Evolutionary conservation across 2,797 vertebrate species (phyloP), one percentile per base, ranked within the genome.

Genomic region (Acrocephalus scirpaceus): DNA sequence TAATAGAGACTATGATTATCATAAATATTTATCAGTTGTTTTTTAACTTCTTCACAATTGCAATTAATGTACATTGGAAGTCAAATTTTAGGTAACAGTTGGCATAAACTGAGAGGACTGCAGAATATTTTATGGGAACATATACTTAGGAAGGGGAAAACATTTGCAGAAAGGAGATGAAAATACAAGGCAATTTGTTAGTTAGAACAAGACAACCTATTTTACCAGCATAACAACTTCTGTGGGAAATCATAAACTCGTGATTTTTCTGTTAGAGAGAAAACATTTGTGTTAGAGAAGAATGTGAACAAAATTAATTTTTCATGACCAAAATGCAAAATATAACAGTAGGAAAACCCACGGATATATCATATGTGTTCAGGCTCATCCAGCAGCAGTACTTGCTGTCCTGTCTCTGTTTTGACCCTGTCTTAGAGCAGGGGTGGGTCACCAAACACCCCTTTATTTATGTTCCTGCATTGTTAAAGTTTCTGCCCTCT

Each of bases 281-380:
- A 60, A 75, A n/a, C 17, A 14, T 26, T 73, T 2, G 0, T 47
- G 4, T 56, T 71, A 8, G 7, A 65, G 51, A 47, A 82, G 67
- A 87, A 42, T 13, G 3, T 21, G 56, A 90, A 44, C 26, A 66
- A 84, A 87, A 61, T 34, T n/a, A 32, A 5, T 27, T 50, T 67
- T 91, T 88, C 45, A 56, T 53, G 62, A 25, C 20, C 23, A 29
- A 67, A 78, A 51, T 8, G 16, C 8, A 9, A 58, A 70, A 57
- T 75, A 9, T 1, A 29, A 1, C 27, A 44, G 42, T 38, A 53
- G 45, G 11, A 30, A 75, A 78, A 54, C 36, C 34, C 18, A 6
- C 0, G 2, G 36, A 34, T 51, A 0, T 11, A 4, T 40, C 47
- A 5, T 22, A 3, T 2, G 0, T 34, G 56, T 82, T 79, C 42